A percentile compares a stretch with the other conserved stretches of the same genome.
These are phyloP conservation scores for Temnothorax unifasciatus DNA, from an alignment of 2,888 invertebrate species.

Conservation along the genomic window DNA sequence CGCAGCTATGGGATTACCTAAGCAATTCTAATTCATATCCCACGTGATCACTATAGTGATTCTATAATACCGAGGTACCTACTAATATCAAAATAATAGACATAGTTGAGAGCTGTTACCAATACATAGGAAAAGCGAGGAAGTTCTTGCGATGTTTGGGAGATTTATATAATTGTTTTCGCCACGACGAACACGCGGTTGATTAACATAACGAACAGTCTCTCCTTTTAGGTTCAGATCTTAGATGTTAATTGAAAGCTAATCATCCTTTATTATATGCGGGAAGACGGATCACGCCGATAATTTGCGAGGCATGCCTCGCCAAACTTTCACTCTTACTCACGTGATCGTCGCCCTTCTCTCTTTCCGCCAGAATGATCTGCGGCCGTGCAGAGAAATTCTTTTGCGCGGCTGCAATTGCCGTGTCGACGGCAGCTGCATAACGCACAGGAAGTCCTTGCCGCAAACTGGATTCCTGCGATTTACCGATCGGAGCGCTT, in stretches of 20 bases:
- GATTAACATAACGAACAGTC: background rate
- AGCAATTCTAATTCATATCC: constrained; percentile 43
- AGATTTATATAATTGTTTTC: constrained; percentile 21
- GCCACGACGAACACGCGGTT: background rate
- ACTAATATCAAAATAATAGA: constrained; percentile 16
- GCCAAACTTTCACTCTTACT: constrained; percentile 79
- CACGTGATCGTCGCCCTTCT: constrained; percentile 71
- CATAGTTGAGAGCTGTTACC: background rate
- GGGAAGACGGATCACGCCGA: constrained; percentile 27
- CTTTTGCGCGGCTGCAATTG: constrained; percentile 65
- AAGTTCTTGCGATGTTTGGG: background rate
- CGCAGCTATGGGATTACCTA: constrained; percentile 14
- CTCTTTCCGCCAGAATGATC: constrained; percentile 60
- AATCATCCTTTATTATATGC: constrained; percentile 40
- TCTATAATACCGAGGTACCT: constrained; percentile 11
- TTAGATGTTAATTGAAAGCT: background rate
- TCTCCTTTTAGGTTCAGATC: background rate
- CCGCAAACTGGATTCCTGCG: constrained; percentile 21
- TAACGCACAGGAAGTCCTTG: constrained; percentile 52
- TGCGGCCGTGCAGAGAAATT: constrained; percentile 74
- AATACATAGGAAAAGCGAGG: background rate
- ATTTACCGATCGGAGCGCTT: constrained; percentile 25
- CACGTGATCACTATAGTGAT: constrained; percentile 12
- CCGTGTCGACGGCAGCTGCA: constrained; percentile 17
- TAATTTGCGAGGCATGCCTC: constrained; percentile 68